Conservation (phyloP, 1,140 invertebrate genomes). For the Planococcus citri region DNA sequence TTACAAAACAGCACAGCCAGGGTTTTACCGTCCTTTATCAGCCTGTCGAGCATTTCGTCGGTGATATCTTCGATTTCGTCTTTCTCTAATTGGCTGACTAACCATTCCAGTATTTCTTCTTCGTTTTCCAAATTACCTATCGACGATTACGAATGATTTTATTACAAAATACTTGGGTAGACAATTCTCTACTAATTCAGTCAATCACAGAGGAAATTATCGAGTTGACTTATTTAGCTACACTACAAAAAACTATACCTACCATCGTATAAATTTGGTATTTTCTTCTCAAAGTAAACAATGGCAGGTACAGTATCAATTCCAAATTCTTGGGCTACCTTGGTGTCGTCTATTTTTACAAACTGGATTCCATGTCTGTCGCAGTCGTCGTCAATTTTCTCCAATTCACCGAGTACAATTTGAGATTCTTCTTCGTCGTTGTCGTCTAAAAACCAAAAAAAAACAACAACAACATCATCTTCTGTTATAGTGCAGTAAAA, state of each 20-base stretch:
- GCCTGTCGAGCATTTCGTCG: constrained; percentile 80
- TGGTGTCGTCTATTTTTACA: constrained; percentile 79
- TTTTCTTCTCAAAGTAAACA: constrained; percentile 85
- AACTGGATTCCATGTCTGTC: constrained; percentile 85
- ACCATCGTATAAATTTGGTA: constrained; percentile 85
- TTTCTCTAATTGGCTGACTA: constrained; percentile 69
- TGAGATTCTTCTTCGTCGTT: constrained; percentile 72
- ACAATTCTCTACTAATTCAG: too few relatives aligned
- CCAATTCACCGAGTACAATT: constrained; percentile 68
- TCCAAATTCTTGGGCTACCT: constrained; percentile 69
- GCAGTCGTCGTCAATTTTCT: constrained; percentile 87
- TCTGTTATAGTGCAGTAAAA: background rate
- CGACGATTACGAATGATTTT: constrained; percentile 24
- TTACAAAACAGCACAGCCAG: constrained; percentile 87
- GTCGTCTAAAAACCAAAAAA: constrained; percentile 53
- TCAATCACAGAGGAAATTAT: too few relatives aligned
- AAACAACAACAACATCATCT: background rate
- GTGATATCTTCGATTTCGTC: constrained; percentile 93
- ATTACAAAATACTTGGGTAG: too few relatives aligned
- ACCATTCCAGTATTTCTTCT: constrained; percentile 79
- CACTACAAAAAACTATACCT: constrained; percentile 29
- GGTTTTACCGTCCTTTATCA: constrained; percentile 76
- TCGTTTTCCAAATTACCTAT: constrained; percentile 78
- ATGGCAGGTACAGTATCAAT: constrained; percentile 72
- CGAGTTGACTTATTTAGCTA: too few relatives aligned